Evolutionary conservation across 2,113 vertebrate genomes (phyloP).

Genomic region (Rattus rattus): DNA sequence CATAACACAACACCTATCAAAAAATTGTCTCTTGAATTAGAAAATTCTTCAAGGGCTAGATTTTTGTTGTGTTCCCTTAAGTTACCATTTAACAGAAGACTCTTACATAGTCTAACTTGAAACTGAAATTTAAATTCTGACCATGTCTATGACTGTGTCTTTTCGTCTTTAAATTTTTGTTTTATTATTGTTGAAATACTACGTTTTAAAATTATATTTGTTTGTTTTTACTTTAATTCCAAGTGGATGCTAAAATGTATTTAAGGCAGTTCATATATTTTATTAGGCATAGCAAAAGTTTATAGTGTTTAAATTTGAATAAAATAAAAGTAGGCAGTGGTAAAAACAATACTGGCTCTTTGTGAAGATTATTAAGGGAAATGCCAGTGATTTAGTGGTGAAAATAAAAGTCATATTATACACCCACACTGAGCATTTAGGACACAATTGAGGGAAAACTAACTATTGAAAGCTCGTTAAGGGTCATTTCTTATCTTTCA

Average conservation of each 20-base stretch:
- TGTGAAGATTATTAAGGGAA: constrained; percentile 34
- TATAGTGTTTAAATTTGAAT: constrained; percentile 68
- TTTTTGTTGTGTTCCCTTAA: not conserved
- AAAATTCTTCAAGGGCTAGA: not conserved
- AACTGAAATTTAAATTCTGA: constrained; percentile 4
- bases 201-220: constrained; percentile 42
- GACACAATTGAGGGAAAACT: not conserved
- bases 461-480: not conserved
- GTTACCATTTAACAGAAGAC: not conserved
- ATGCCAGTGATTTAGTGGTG: not conserved
- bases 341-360: not conserved
- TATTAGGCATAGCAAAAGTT: constrained; percentile 49
- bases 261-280: constrained; percentile 10
- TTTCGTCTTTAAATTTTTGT: not conserved
- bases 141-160: not conserved
- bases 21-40: constrained; percentile 13
- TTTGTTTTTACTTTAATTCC: constrained; percentile 35
- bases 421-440: not conserved
- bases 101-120: constrained; percentile 11
- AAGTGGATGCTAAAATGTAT: not conserved
- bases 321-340: constrained; percentile 41
- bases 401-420: not conserved
- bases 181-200: constrained; percentile 23
- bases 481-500: not conserved
- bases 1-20: not conserved